Base-by-base conservation (phyloP, 2,113 vertebrate species). In the Nipponia nippon region DNA sequence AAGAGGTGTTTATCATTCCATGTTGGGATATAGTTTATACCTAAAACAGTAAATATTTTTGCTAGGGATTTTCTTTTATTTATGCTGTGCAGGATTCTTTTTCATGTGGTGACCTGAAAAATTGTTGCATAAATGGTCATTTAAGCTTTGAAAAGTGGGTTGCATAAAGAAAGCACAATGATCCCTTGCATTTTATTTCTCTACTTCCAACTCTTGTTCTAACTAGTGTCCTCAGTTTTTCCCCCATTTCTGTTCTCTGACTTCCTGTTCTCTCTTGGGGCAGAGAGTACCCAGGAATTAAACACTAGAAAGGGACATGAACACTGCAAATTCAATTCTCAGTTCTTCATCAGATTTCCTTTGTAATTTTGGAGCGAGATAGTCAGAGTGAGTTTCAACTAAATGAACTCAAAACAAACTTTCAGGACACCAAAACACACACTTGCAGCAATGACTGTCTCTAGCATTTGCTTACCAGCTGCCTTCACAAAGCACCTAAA, bases 1-100 rank as follows among this genome's bases (percentile, higher is more conserved):
- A 93, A 94, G 36, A 79, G 9, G 16, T 62, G 77, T 87, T 95
- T 93, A 56, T 88, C 69, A 91, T 95, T 93, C 83, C 65, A 21
- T 36, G 81, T 61, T 79, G 90, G 71, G 81, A 53, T 75, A 88
- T 26, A 59, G 76, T 38, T 59, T 49, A 91, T 73, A 75, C 42
- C 56, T 42, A 62, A 55, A 82, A 70, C 47, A 84, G 78, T 89
- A 93, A 89, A 75, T 65, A 23, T 27, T 83, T 91, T 95, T 84
- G 32, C 72, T 89, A 61, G 42, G 19, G 34, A 16, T 84, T 86
- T 16, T 85, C 46, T 84, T 52, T 40, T 30, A 46, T 75, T 82
- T 76, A 30, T 40, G n/a, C 20, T 69, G 9, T 36, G 22, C 18
- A 87, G 30, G 23, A 36, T 30, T 75, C 40, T 40, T 76, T 27